Evolutionary conservation across 2,888 invertebrate genomes (phyloP).

Genomic region (Argyresthia albistria): DNA sequence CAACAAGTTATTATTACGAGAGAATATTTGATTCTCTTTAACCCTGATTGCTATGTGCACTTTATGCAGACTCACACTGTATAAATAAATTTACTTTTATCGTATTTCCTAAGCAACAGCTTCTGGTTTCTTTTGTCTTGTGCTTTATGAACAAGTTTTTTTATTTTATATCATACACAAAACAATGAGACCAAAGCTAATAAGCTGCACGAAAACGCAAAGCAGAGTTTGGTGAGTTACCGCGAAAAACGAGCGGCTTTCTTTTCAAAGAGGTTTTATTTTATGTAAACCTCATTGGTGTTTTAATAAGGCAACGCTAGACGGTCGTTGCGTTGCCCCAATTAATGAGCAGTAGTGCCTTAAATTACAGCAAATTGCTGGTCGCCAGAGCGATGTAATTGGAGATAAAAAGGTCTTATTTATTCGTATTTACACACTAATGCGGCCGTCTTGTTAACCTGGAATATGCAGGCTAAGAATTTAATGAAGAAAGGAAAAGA

Average conservation of each 20-base stretch:
- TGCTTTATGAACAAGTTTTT: not conserved
- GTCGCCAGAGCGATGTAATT: slow-evolving; percentile 6
- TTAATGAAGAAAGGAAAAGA: too few species aligned
- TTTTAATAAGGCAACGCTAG: slow-evolving; percentile 5
- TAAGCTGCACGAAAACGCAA: not conserved
- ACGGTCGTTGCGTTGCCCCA: slow-evolving; percentile 14
- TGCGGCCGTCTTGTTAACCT: too few species aligned
- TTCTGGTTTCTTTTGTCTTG: slow-evolving; percentile 10
- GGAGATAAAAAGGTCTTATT: slow-evolving; percentile 7
- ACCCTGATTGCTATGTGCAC: too few species aligned
- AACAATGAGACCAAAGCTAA: too few species aligned
- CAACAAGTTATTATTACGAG: too few species aligned
- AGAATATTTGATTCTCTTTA: too few species aligned
- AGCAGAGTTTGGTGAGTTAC: not conserved
- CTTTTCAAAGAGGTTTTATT: not conserved
- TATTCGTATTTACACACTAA: not conserved
- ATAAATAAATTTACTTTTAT: not conserved
- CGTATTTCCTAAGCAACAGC: slow-evolving; percentile 16
- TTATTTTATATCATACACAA: not conserved
- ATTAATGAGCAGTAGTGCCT: slow-evolving; percentile 26
- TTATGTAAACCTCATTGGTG: not conserved
- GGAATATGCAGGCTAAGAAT: too few species aligned
- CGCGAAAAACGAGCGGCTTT: too few species aligned
- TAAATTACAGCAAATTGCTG: slow-evolving; percentile 27
- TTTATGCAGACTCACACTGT: too few species aligned